These are phyloP conservation scores for Monodelphis domestica DNA, from an alignment of 2,797 vertebrate species.

Conservation along the genomic window DNA sequence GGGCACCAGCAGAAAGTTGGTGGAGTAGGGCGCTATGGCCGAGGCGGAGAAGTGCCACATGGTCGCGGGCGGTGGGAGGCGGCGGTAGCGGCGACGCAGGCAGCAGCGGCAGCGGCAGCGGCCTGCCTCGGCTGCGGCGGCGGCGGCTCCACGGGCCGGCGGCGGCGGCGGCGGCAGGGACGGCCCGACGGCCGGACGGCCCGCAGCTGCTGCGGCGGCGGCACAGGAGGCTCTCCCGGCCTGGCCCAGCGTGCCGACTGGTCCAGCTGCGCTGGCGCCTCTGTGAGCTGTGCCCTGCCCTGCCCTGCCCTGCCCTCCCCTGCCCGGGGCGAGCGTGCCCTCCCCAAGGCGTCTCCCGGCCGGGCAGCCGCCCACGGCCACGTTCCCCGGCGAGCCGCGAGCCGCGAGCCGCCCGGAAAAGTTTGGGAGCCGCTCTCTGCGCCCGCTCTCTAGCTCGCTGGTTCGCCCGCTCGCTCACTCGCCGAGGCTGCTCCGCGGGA, in stretches of 20 bases:
- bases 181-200: accelerated
- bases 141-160: neutral
- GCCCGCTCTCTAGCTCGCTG: too few species aligned
- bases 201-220: neutral
- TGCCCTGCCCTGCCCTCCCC: neutral
- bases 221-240: neutral
- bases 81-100: slow-evolving; percentile 20
- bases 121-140: neutral
- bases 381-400: neutral
- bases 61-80: slow-evolving; percentile 48
- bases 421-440: neutral
- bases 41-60: slow-evolving; percentile 76
- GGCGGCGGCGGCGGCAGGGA: neutral
- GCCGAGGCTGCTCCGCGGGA: neutral
- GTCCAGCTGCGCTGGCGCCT: neutral
- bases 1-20: slow-evolving; percentile 93
- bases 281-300: neutral
- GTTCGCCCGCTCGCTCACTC: neutral
- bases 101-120: slow-evolving; percentile 6
- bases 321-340: neutral
- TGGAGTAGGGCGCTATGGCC: slow-evolving; percentile 91
- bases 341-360: neutral
- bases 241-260: neutral
- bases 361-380: neutral
- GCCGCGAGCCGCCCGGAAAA: neutral